These are phyloP conservation scores for Karalla daura DNA, from an alignment of 2,797 vertebrate species.

Conservation along the genomic window DNA sequence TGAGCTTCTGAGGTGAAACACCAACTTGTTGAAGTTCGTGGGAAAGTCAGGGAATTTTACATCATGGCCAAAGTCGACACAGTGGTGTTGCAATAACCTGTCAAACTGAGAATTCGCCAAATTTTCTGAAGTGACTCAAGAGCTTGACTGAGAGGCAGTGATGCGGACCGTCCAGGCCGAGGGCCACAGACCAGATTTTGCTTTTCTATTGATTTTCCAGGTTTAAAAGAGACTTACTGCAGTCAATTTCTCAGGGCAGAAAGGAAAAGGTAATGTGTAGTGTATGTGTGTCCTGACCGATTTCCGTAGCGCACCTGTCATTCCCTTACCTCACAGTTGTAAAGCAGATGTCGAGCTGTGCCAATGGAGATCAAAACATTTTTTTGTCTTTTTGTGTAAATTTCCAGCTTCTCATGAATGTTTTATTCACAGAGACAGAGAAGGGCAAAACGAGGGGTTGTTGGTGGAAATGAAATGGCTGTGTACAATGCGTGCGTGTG, in stretches of 20 bases:
- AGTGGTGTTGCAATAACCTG: slow-evolving; percentile 1
- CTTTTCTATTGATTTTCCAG: slow-evolving; percentile 27
- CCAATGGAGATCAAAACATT: slow-evolving; percentile 29
- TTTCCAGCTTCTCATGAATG: slow-evolving; percentile 39
- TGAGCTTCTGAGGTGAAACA: not conserved
- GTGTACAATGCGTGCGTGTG: slow-evolving; percentile 18
- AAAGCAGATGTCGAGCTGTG: slow-evolving; percentile 35
- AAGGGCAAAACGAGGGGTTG: slow-evolving; percentile 6
- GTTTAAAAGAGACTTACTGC: slow-evolving; percentile 30
- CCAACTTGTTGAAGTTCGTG: slow-evolving; percentile 1
- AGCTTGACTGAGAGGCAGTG: not conserved
- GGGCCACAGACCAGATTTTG: not conserved
- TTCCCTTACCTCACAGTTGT: slow-evolving; percentile 18
- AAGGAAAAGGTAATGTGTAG: slow-evolving; percentile 32
- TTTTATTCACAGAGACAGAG: slow-evolving; percentile 36
- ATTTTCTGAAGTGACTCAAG: slow-evolving; percentile 2
- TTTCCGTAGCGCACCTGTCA: slow-evolving; percentile 23
- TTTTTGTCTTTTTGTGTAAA: slow-evolving; percentile 45
- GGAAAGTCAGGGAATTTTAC: slow-evolving; percentile 8
- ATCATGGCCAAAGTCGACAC: not conserved
- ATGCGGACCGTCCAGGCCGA: slow-evolving; percentile 2
- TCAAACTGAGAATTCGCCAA: slow-evolving; percentile 4
- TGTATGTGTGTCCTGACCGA: slow-evolving; percentile 13
- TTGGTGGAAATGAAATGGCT: slow-evolving; percentile 38
- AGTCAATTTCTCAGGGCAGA: slow-evolving; percentile 11